These are phyloP conservation scores for Echiichthys vipera DNA, from an alignment of 2,797 vertebrate species.

Conservation along the genomic window DNA sequence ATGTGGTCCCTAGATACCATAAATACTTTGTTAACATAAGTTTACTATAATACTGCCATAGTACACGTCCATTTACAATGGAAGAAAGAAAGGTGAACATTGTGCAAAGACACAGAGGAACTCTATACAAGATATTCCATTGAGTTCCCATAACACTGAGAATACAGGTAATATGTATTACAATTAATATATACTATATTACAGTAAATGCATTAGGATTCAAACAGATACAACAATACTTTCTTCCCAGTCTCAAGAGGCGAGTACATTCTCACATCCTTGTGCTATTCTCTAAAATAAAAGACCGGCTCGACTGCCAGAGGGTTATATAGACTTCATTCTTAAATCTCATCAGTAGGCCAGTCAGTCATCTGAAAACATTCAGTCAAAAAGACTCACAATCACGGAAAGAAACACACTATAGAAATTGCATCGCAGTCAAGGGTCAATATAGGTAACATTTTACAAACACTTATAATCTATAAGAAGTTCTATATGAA, in stretches of 20 bases:
- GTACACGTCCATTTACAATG: constrained; percentile 78
- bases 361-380: constrained; percentile 75
- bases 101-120: constrained; percentile 81
- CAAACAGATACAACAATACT: constrained; percentile 54
- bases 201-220: constrained; percentile 74
- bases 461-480: constrained; percentile 79
- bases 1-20: constrained; percentile 78
- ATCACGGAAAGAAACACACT: constrained; percentile 73
- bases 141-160: constrained; percentile 72
- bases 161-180: constrained; percentile 75
- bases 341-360: constrained; percentile 70
- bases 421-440: constrained; percentile 81
- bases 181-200: constrained; percentile 74
- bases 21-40: constrained; percentile 67
- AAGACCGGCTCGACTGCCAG: constrained; percentile 24
- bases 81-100: constrained; percentile 78
- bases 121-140: constrained; percentile 66
- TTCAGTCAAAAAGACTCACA: constrained; percentile 78
- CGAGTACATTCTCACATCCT: constrained; percentile 77
- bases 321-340: constrained; percentile 48
- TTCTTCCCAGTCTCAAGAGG: constrained; percentile 56
- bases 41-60: constrained; percentile 64
- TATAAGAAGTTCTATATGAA: constrained; percentile 69
- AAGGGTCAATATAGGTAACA: constrained; percentile 61
- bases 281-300: constrained; percentile 74